These are phyloP conservation scores for Sarcophaga variegata DNA, from an alignment of 2,888 invertebrate genomes.

Conservation along the genomic window DNA sequence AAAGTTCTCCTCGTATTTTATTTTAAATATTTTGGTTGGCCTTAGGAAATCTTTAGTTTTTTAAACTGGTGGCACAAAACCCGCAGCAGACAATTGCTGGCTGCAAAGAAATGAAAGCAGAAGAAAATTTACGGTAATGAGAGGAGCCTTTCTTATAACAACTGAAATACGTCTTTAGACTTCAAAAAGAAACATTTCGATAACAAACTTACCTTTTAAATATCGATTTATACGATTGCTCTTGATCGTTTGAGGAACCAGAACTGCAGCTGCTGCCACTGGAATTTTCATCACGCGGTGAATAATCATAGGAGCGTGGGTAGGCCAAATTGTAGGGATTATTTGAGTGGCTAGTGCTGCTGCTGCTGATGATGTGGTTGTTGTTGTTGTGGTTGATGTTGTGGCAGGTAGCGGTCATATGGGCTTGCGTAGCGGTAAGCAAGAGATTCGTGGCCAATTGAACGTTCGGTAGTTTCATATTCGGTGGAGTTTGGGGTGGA, in stretches of 20 bases:
- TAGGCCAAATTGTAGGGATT: conserved; percentile 67
- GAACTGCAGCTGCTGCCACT: conserved; percentile 74
- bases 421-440: conserved; percentile 85
- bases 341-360: conserved; percentile 18
- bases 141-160: not conserved
- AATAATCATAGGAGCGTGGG: conserved; percentile 76
- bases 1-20: not conserved
- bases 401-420: conserved; percentile 83
- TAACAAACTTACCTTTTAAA: conserved; percentile 88
- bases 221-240: conserved; percentile 81
- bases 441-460: conserved; percentile 86
- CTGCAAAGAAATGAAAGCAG: conserved; percentile 79
- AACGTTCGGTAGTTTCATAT: conserved; percentile 93
- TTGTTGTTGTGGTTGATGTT: conserved; percentile 77
- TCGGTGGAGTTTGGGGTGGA: conserved; percentile 96
- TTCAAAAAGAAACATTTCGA: not conserved
- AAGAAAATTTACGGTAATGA: not conserved
- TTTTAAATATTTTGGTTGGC: not conserved
- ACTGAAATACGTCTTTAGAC: too few species aligned
- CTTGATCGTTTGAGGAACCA: conserved; percentile 65
- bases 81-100: conserved; percentile 86
- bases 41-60: conserved; percentile 55
- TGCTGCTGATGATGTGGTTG: conserved; percentile 72
- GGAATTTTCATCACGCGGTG: conserved; percentile 76
- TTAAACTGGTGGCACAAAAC: conserved; percentile 90